These are phyloP conservation scores for Trimorus sp. DNA, from an alignment of 2,888 invertebrate species.

Conservation along the genomic window DNA sequence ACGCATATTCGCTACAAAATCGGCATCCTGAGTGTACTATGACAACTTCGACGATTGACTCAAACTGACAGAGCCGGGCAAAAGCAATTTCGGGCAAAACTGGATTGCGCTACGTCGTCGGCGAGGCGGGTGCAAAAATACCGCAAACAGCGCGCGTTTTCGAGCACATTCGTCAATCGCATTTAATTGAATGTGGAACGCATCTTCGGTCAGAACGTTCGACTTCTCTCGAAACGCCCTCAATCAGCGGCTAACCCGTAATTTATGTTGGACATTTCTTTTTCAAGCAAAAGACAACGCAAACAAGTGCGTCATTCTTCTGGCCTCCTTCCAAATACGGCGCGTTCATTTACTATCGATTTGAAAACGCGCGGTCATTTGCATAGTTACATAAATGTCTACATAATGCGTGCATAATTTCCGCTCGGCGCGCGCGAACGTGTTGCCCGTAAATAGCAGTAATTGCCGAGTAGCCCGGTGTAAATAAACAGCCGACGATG, in stretches of 20 bases:
- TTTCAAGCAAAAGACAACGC: slow-evolving; percentile 44
- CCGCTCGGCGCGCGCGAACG: slow-evolving; percentile 48
- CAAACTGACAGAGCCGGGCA: too few species aligned
- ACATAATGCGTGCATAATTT: slow-evolving; percentile 59
- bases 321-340: slow-evolving; percentile 60
- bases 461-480: slow-evolving; percentile 52
- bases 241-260: slow-evolving; percentile 34
- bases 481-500: slow-evolving; percentile 51
- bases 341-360: slow-evolving; percentile 37
- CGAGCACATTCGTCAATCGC: slow-evolving; percentile 15
- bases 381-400: slow-evolving; percentile 63
- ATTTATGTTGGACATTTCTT: slow-evolving; percentile 39
- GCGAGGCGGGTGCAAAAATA: too few species aligned
- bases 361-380: slow-evolving; percentile 48
- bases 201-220: slow-evolving; percentile 32
- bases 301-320: slow-evolving; percentile 50
- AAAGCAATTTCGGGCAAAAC: too few species aligned
- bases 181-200: slow-evolving; percentile 47
- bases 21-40: too few species aligned
- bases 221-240: slow-evolving; percentile 7
- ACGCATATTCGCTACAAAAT: too few species aligned
- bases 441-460: slow-evolving; percentile 55
- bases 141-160: slow-evolving; percentile 2
- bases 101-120: too few species aligned
- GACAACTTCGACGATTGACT: too few species aligned